A percentile compares a stretch with the other conserved stretches of the same genome.
These are phyloP conservation scores for Thumatha senex DNA, from an alignment of 2,888 invertebrate species.

Conservation along the genomic window DNA sequence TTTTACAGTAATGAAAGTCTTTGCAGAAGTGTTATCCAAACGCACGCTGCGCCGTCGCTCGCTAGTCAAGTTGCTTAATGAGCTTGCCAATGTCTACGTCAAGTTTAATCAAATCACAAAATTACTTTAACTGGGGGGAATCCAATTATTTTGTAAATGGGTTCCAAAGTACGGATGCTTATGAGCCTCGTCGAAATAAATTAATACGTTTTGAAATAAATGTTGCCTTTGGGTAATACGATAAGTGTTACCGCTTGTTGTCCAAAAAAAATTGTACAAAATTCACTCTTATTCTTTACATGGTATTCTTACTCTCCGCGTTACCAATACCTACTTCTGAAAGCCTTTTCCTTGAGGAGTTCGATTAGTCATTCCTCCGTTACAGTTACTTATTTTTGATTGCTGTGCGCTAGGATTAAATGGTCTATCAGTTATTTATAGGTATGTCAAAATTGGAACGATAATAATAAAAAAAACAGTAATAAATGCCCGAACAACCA, in stretches of 20 bases:
- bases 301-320: too few species aligned
- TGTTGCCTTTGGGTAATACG: constrained; percentile 27
- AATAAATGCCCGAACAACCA: too few species aligned
- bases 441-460: too few species aligned
- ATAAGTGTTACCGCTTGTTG: constrained; percentile 24
- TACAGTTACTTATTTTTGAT: too few species aligned
- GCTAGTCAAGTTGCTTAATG: constrained; percentile 39
- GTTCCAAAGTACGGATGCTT: constrained; percentile 44
- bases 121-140: constrained; percentile 51
- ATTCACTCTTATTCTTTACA: too few species aligned
- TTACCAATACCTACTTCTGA: too few species aligned
- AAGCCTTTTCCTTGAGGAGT: too few species aligned
- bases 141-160: constrained; percentile 61
- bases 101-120: constrained; percentile 53
- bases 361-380: too few species aligned
- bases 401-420: too few species aligned
- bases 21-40: constrained; percentile 40
- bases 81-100: constrained; percentile 44
- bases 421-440: too few species aligned
- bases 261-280: constrained; percentile 1
- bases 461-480: too few species aligned
- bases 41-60: constrained; percentile 16
- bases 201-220: constrained; percentile 32
- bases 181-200: constrained; percentile 41
- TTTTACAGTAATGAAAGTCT: constrained; percentile 33